These are phyloP conservation scores for Abscondita cerata DNA, from an alignment of 2,888 invertebrate genomes.

Conservation along the genomic window DNA sequence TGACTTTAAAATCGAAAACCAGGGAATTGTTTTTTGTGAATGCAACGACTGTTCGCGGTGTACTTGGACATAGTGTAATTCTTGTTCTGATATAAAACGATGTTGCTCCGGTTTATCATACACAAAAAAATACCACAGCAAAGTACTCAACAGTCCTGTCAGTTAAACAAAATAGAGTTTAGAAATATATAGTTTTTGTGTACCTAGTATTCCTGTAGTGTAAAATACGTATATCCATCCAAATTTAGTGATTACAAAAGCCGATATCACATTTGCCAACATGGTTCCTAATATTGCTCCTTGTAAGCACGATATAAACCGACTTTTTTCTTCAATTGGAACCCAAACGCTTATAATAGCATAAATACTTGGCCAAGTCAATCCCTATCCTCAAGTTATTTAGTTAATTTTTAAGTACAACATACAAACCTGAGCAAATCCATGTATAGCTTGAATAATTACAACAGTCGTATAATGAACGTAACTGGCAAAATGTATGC, in stretches of 20 bases:
- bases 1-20: background rate
- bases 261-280: background rate
- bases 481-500: background rate
- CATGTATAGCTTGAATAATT: background rate
- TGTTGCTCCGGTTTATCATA: background rate
- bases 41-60: background rate
- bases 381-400: background rate
- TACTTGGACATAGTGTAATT: background rate
- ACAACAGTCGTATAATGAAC: background rate
- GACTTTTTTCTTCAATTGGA: background rate
- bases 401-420: background rate
- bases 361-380: background rate
- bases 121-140: no score
- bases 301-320: background rate
- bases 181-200: no score
- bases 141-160: no score
- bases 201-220: background rate
- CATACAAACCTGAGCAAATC: conserved; percentile 1
- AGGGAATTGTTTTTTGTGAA: background rate
- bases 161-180: no score
- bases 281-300: background rate
- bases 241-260: background rate
- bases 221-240: background rate
- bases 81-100: background rate
- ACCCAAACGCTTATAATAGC: background rate